Base-by-base conservation (phyloP, 2,888 invertebrate species). In the Lamellibrachia satsuma region DNA sequence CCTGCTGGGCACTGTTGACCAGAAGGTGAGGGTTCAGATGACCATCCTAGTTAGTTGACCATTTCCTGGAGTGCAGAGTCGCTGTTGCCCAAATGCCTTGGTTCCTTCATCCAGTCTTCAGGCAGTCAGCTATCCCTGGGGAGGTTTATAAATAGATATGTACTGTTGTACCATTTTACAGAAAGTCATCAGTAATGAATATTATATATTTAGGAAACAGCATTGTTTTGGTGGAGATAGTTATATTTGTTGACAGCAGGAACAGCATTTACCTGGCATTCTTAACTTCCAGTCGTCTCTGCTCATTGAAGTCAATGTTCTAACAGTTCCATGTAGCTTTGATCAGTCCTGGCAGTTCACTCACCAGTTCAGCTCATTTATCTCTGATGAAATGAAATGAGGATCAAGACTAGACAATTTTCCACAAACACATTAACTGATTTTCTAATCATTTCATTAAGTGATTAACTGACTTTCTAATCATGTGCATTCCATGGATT, bases 1-100 rank as follows among this genome's bases (percentile, higher is more conserved):
- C 95, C 97, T 99, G 96, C 97, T 99, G 9, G 98, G 98, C 90
- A 98, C 98, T 90, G 97, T 97, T 95, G 98, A 99, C 93, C 96
- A 96, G 90, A 96, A 96, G 95, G 96, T 96, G 93, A 52, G 94
- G 93, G n/a, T 60, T 75, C 75, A 75, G 75, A 75, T 75, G 75
- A 75, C 15, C 75, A 22, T 57, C 75, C 39, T 39, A 39, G 39
- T 39, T 75, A 22, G n/a, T 6, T 75, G 75, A 75, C 75, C 75
- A 75, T 75, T 15, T 75, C 22, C 6, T 75, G 6, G 75, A 22
- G 55, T 55, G 15, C 15, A 75, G 22, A 75, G 75, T 22, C 22
- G 75, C 75, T 75, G 75, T 75, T 22, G 22, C 22, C 75, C 15
- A 75, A 22, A 6, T 75, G 75, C 6, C 6, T 15, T 22, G 4